phyloP scores from a whole-genome alignment of 2,797 vertebrate species.

The Pantherophis alleghaniensis region DNA sequence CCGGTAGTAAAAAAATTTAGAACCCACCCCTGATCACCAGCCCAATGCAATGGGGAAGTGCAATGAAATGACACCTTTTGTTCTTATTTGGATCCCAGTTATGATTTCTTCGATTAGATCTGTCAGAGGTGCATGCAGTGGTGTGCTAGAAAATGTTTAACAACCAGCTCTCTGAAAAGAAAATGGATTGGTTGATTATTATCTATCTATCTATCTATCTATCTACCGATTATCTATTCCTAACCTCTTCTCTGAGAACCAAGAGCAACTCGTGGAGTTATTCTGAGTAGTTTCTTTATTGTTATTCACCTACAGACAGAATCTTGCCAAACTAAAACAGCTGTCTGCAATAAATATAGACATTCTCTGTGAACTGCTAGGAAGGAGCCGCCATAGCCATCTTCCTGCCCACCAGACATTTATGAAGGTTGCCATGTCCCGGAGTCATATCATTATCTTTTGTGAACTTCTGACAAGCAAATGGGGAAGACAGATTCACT shows the following conservation, averaged over 20 bases:
- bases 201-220: too few species aligned
- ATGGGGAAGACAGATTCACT: too few species aligned
- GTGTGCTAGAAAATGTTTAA: neutral
- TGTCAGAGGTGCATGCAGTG: neutral
- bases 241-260: neutral
- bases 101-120: neutral
- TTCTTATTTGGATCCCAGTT: neutral
- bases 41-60: neutral
- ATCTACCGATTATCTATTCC: neutral
- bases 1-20: too few species aligned
- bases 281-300: neutral
- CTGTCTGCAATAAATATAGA: neutral
- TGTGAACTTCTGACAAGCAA: too few species aligned
- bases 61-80: neutral
- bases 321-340: neutral
- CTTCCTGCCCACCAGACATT: too few species aligned
- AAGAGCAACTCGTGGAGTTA: neutral
- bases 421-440: too few species aligned
- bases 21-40: neutral
- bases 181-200: neutral
- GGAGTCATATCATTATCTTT: too few species aligned
- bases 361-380: neutral
- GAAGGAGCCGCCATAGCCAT: too few species aligned
- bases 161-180: neutral
- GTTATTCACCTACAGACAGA: neutral